Conservation (phyloP, 2,797 vertebrate species). For the Artibeus jamaicensis region DNA sequence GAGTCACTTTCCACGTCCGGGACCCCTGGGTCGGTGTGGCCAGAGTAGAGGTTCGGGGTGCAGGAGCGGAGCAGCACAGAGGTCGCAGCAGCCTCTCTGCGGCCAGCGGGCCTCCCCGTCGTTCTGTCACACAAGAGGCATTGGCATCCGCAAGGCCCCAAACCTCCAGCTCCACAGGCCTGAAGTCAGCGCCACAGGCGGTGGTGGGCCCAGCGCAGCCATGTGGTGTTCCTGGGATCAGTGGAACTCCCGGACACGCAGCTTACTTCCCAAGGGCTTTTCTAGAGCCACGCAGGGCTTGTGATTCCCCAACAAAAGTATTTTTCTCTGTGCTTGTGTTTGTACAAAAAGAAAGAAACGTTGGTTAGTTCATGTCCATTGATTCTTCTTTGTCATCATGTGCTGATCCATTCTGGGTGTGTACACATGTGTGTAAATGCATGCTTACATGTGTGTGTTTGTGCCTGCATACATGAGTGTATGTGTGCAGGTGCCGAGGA, state of each 20-base stretch:
- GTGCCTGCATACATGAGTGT: too few relatives aligned
- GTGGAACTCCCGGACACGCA: neutral
- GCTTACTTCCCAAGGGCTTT: neutral
- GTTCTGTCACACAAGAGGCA: neutral
- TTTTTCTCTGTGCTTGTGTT: neutral
- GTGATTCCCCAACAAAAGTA: neutral
- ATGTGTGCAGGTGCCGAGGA: neutral
- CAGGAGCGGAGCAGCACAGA: neutral
- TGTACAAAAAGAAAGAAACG: neutral
- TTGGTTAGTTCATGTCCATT: neutral
- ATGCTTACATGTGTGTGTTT: accelerated
- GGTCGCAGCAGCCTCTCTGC: accelerated
- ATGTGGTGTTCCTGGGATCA: accelerated
- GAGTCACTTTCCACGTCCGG: neutral
- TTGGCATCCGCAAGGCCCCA: neutral
- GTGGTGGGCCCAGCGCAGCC: accelerated
- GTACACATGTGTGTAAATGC: neutral
- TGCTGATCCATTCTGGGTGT: neutral
- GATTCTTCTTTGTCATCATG: neutral
- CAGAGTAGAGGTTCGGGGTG: neutral
- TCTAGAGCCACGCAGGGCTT: neutral
- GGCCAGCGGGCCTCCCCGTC: accelerated
- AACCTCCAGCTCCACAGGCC: neutral
- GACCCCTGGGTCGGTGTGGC: neutral
- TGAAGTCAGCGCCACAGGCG: neutral